phyloP scores from a whole-genome alignment of 2,797 vertebrate species.

The Sebastes kiyomatsui region DNA sequence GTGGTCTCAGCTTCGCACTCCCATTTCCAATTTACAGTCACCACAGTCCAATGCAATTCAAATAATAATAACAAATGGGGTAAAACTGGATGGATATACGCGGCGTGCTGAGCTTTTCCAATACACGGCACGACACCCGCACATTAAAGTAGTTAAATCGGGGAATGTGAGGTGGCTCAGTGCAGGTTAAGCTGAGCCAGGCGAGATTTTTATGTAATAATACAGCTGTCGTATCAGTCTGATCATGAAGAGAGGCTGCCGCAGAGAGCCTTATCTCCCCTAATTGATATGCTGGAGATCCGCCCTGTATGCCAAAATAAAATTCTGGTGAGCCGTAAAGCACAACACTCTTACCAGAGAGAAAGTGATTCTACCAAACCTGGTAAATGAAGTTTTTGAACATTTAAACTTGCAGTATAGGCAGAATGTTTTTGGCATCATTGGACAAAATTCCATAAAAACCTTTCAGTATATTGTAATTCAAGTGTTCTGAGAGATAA shows the following conservation, averaged over 20 bases:
- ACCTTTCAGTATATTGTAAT: too few relatives aligned
- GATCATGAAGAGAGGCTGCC: constrained; percentile 25
- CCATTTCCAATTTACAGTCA: constrained; percentile 77
- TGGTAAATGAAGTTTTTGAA: neutral
- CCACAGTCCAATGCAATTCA: constrained; percentile 76
- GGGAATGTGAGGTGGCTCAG: constrained; percentile 25
- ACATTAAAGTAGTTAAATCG: constrained; percentile 53
- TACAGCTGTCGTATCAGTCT: constrained; percentile 37
- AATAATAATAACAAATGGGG: constrained; percentile 78
- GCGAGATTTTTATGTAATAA: constrained; percentile 25
- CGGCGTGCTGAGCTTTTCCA: constrained; percentile 66
- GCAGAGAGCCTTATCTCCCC: neutral
- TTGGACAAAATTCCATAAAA: fast-evolving
- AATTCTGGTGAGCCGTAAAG: neutral
- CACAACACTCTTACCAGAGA: neutral
- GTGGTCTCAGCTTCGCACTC: constrained; percentile 58
- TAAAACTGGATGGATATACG: constrained; percentile 64
- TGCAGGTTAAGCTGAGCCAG: constrained; percentile 40
- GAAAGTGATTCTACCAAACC: neutral
- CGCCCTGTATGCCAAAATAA: neutral
- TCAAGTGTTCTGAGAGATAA: too few relatives aligned
- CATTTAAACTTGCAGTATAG: neutral
- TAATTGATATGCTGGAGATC: constrained; percentile 44
- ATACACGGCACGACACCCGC: constrained; percentile 51
- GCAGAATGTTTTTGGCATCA: too few relatives aligned